Conservation (phyloP, 2,113 vertebrate species). For the Oryzias celebensis region DNA sequence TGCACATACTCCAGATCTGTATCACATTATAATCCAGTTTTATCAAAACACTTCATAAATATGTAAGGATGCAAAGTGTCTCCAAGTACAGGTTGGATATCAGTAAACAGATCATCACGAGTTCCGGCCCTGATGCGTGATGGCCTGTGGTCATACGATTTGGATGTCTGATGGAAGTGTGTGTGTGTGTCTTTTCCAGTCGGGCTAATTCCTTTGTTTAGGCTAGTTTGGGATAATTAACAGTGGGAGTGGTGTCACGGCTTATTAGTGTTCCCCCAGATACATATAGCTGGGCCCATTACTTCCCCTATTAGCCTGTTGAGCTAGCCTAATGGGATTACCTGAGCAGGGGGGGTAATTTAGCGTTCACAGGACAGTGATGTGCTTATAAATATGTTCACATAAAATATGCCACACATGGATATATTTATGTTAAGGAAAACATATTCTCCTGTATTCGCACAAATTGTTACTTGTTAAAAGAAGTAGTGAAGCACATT, state of each 20-base stretch:
- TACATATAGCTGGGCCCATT: conserved; percentile 95
- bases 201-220: conserved; percentile 85
- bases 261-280: conserved; percentile 97
- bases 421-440: conserved; percentile 68
- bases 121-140: conserved; percentile 9
- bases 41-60: conserved; percentile 40
- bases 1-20: conserved; percentile 32
- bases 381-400: conserved; percentile 80
- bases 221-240: conserved; percentile 95
- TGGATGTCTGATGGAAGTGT: conserved; percentile 15
- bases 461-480: no score
- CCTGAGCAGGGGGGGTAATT: conserved; percentile 95
- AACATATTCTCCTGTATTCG: neutral
- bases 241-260: conserved; percentile 98
- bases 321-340: conserved; percentile 99
- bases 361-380: conserved; percentile 97
- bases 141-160: conserved; percentile 14
- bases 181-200: conserved; percentile 51
- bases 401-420: conserved; percentile 69
- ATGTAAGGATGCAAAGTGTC: conserved; percentile 21
- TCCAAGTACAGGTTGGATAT: conserved; percentile 10
- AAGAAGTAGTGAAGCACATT: no score
- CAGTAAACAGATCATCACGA: conserved; percentile 16
- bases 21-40: conserved; percentile 27
- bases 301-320: conserved; percentile 99